Conservation (phyloP, 2,888 invertebrate species). For the Oxycera nigricornis region DNA sequence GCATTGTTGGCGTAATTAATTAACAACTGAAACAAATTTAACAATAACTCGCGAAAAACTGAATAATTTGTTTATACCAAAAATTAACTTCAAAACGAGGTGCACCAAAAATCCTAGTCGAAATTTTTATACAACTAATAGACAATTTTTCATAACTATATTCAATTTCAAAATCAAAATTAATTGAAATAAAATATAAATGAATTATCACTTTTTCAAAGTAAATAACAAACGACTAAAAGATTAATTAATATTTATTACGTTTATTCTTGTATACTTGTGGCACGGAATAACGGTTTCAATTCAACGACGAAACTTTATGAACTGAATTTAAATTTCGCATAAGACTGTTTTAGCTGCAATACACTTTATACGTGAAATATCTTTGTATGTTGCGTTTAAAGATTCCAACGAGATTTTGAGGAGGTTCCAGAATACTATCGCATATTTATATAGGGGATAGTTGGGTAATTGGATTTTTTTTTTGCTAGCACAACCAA, state of each 20-base stretch:
- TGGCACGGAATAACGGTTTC: constrained; percentile 40
- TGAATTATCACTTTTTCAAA: not conserved
- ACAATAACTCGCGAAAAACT: too few relatives aligned
- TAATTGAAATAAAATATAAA: too few relatives aligned
- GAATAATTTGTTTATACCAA: too few relatives aligned
- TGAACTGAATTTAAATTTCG: constrained; percentile 44
- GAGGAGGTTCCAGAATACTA: constrained; percentile 38
- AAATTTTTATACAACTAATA: not conserved
- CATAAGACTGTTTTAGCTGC: constrained; percentile 32
- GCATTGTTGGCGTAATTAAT: too few relatives aligned
- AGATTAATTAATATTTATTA: constrained; percentile 13
- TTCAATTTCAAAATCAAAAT: not conserved
- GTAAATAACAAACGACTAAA: not conserved
- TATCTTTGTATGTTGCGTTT: constrained; percentile 18
- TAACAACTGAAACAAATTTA: too few relatives aligned
- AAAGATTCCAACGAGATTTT: constrained; percentile 33
- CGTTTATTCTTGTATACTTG: constrained; percentile 25
- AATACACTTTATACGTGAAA: not conserved
- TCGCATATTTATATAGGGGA: constrained; percentile 10
- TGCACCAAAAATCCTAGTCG: not conserved
- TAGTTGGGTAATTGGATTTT: not conserved
- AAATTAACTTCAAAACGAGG: too few relatives aligned
- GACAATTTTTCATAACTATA: not conserved
- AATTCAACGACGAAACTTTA: constrained; percentile 45
- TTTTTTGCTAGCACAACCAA: not conserved